Percentiles rank a stretch among this genome's conserved stretches.
phyloP scores from a whole-genome alignment of 1,140 invertebrate species.

The Conus betulinus region DNA sequence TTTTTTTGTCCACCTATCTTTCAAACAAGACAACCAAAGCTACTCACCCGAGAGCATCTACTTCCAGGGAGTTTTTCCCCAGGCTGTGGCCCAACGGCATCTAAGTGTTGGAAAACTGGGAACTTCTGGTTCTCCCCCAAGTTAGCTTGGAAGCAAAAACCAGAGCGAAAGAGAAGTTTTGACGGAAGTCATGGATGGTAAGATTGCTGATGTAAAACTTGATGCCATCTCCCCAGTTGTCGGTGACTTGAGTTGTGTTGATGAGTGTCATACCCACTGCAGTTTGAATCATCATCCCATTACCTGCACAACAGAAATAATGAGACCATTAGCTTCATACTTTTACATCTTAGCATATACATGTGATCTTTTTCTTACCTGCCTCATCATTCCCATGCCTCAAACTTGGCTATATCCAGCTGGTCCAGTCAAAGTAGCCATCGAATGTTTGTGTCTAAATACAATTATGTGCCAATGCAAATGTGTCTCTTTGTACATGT shows the following conservation, averaged over 20 bases:
- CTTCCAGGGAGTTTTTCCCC: slow-evolving; percentile 31
- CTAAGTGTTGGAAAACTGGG: slow-evolving; percentile 56
- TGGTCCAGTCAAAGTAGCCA: too few relatives aligned
- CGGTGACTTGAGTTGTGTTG: slow-evolving; percentile 89
- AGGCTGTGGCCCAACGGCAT: slow-evolving; percentile 42
- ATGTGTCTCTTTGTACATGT: too few relatives aligned
- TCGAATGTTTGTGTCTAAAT: too few relatives aligned
- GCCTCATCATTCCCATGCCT: too few relatives aligned
- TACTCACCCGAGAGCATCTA: slow-evolving; percentile 55
- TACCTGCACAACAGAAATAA: slow-evolving; percentile 77
- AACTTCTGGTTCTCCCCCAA: not conserved
- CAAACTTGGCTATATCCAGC: too few relatives aligned
- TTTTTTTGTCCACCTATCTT: not conserved
- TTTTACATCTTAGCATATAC: too few relatives aligned
- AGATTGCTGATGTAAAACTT: slow-evolving; percentile 73
- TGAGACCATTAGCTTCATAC: too few relatives aligned
- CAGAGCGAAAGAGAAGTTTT: slow-evolving; percentile 50
- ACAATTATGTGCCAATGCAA: too few relatives aligned
- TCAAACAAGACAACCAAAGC: slow-evolving; percentile 1
- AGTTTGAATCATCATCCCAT: slow-evolving; percentile 89
- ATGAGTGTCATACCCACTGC: slow-evolving; percentile 92
- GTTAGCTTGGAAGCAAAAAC: slow-evolving; percentile 56
- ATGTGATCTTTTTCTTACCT: too few relatives aligned
- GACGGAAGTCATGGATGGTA: slow-evolving; percentile 62
- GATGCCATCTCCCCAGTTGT: slow-evolving; percentile 94